Base-by-base conservation (phyloP, 1,140 invertebrate genomes). In the Camponotus floridanus region DNA sequence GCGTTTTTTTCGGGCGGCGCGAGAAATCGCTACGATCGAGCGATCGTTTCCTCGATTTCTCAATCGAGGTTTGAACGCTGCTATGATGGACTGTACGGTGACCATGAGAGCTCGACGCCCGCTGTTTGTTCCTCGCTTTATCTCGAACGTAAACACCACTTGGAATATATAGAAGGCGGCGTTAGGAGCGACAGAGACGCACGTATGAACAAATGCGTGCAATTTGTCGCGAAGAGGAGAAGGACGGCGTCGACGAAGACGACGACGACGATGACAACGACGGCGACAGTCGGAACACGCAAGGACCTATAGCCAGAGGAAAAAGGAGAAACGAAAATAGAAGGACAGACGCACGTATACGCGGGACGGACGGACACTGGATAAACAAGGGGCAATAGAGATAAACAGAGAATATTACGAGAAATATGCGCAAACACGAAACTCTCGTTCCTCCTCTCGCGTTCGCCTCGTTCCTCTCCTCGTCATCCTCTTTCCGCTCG, bases 351-450 rank as follows among this genome's bases (percentile, higher is more conserved):
- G 90, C 90, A 87, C 68, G 26, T 26, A 26, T 26, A 13, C 33
- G 68, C 68, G 59, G 31, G 65, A 81, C 67, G 78, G 92, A 92
- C 88, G 93, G 91, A 92, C 92, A 91, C 91, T 94, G 92, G 92
- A 93, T 93, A 94, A 94, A 94, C 93, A 94, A 91, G 91, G 91
- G 92, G 94, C 93, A 94, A 94, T 94, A 94, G 92, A 93, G 91
- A 94, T 94, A 94, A 94, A 94, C 92, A 94, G 92, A 93, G 92
- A 93, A 93, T 94, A 94, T 94, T 94, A 91, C 92, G 92, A 93
- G 92, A 92, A 94, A 94, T 94, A 94, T 94, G 90, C 93, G 91
- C 93, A 92, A 94, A 94, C 92, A 93, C 89, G 91, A 92, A 92
- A 92, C 87, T 88, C 87, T 83, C 81, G 71, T 85, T 90, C 81